Percentiles rank a stretch among this genome's conserved stretches.
Evolutionary conservation across 35 echinoderm and acorn worm genomes (phyloP).

Genomic region (Apostichopus parvimensis): DNA sequence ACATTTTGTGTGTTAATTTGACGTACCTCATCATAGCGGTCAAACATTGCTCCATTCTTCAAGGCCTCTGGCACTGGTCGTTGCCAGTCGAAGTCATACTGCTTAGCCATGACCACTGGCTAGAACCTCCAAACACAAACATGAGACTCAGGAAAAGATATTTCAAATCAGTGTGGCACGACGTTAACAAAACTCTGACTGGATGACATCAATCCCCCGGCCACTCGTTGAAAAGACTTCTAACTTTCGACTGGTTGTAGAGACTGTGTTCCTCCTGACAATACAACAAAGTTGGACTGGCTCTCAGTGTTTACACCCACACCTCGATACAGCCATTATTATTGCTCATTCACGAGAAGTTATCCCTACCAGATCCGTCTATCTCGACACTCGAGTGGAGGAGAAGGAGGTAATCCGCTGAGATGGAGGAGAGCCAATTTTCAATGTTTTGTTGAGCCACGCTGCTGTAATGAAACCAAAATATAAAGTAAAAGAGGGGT

Average conservation of each 20-base stretch:
- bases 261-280: background rate
- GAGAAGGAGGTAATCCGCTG: background rate
- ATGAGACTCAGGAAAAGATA: slow-evolving; percentile 37
- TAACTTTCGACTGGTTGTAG: background rate
- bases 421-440: background rate
- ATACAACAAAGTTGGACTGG: slow-evolving; percentile 20
- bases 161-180: slow-evolving; percentile 22
- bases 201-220: slow-evolving; percentile 6
- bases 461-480: background rate
- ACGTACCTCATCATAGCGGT: slow-evolving; percentile 94
- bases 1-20: background rate
- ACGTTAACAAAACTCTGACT: background rate
- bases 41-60: slow-evolving; percentile 85
- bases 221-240: background rate
- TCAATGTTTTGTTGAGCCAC: background rate
- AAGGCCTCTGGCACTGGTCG: slow-evolving; percentile 74
- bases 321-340: slow-evolving; percentile 39
- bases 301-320: slow-evolving; percentile 33
- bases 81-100: slow-evolving; percentile 97
- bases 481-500: background rate
- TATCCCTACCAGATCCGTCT: no score
- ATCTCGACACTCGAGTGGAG: no score
- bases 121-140: slow-evolving; percentile 38
- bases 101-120: slow-evolving; percentile 84
- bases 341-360: background rate